Base-by-base conservation (phyloP, 2,113 vertebrate species). In the Ploceus nigricollis region DNA sequence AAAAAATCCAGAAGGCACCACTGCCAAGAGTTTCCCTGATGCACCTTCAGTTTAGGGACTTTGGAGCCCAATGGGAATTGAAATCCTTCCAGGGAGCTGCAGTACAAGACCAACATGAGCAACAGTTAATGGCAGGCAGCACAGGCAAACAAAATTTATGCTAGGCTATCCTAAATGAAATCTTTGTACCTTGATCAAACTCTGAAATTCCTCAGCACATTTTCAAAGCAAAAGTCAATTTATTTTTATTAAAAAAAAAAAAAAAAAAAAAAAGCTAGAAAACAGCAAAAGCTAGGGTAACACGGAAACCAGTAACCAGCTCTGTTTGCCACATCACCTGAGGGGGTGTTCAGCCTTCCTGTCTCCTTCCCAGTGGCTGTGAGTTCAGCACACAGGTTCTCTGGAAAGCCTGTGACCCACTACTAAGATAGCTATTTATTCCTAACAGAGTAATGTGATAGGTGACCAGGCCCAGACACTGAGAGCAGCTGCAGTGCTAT, bases 11-110 rank as follows among this genome's bases (percentile, higher is more conserved):
- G 9, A 71, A 79, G 2, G 15, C 20, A 57, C 1, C 20, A 11
- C 5, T 81, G 20, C 21, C 28, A 94, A 48, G 7, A 22, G 15
- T 48, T 92, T 81, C 24, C 24, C 31, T 45, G 19, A 28, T 61
- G 15, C 15, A 45, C 6, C 10, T 28, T 54, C 14, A 47, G 11
- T 23, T 25, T 18, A 44, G 9, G 11, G 24, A 81, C n/a, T 27
- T 11, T 1, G 3, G 2, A 50, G 4, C 4, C 5, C 23, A 23
- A 2, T 3, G 9, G 14, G 42, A 90, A 58, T 33, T 33, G 2
- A 78, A 9, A 63, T 35, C 15, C 13, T 75, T 47, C 30, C 12
- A 40, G 16, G 21, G 33, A 80, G 31, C 7, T 48, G 27, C 37
- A 45, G 42, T 48, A 51, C 50, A 15, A 53, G 40, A 69, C 63